phyloP scores from a whole-genome alignment of 1,140 invertebrate genomes.

The Atta colombica region DNA sequence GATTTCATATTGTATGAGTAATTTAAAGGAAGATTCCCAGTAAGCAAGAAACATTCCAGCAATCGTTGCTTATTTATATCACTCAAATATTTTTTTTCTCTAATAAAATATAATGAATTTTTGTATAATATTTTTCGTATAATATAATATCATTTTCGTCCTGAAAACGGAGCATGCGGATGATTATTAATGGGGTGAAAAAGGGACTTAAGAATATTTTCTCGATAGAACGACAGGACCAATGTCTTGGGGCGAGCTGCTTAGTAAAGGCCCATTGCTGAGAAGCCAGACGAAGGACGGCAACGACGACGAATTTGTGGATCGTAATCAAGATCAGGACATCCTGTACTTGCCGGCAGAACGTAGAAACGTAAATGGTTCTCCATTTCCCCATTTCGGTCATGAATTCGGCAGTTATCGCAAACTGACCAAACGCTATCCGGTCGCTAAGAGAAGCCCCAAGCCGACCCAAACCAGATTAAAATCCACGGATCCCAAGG shows the following conservation, averaged over 20 bases:
- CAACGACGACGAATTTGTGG: conserved; percentile 66
- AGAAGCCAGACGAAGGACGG: conserved; percentile 50
- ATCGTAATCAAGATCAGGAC: conserved; percentile 73
- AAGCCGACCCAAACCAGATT: conserved; percentile 75
- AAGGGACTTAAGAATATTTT: not conserved
- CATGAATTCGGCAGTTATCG: conserved; percentile 75
- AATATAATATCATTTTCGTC: not conserved
- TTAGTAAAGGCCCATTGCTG: conserved; percentile 43
- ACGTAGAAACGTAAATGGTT: conserved; percentile 80
- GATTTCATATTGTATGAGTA: too few species aligned
- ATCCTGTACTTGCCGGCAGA: conserved; percentile 72
- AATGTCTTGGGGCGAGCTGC: conserved; percentile 71
- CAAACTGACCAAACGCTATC: conserved; percentile 79
- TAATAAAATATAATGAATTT: too few species aligned
- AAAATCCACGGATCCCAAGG: conserved; percentile 82
- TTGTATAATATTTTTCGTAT: too few species aligned
- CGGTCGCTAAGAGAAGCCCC: conserved; percentile 82
- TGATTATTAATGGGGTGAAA: not conserved
- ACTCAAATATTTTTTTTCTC: too few species aligned
- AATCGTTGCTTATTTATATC: too few species aligned
- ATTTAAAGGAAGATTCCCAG: too few species aligned
- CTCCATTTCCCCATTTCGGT: conserved; percentile 69
- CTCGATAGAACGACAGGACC: conserved; percentile 60
- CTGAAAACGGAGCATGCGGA: not conserved
- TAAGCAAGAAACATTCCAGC: too few species aligned